phyloP scores from a whole-genome alignment of 2,888 invertebrate species.

The Lepidocyrtinus sp. region DNA sequence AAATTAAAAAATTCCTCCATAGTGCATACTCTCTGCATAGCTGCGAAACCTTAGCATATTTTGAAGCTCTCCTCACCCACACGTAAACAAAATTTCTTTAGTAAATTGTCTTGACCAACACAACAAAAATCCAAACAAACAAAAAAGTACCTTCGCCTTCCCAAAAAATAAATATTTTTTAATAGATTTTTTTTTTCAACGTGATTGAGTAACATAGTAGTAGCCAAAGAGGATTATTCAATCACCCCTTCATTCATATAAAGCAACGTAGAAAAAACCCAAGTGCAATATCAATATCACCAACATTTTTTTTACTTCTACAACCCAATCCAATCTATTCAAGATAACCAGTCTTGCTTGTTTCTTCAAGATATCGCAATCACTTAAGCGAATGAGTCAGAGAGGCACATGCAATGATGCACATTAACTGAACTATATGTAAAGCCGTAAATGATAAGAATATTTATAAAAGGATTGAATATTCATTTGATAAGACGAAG shows the following conservation, averaged over 20 bases:
- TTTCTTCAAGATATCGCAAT: conserved; percentile 15
- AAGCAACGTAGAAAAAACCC: not conserved
- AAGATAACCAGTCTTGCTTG: conserved; percentile 19
- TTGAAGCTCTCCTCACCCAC: not conserved
- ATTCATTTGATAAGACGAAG: too few relatives aligned
- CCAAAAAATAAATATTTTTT: too few relatives aligned
- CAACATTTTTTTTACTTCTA: conserved; percentile 1
- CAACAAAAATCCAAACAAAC: conserved; percentile 26
- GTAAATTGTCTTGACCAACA: conserved; percentile 52
- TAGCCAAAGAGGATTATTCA: conserved; percentile 42
- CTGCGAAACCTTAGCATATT: too few relatives aligned
- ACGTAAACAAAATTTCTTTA: not conserved
- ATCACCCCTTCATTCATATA: conserved; percentile 21
- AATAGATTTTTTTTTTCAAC: not conserved
- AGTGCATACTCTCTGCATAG: not conserved
- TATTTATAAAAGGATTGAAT: too few relatives aligned
- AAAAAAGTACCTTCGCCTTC: conserved; percentile 23
- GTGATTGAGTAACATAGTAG: not conserved
- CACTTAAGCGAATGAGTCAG: not conserved
- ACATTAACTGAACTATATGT: too few relatives aligned
- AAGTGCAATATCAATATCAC: conserved; percentile 20
- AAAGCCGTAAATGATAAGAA: too few relatives aligned
- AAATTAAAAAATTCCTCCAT: not conserved
- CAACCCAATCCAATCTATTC: not conserved
- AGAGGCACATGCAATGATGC: not conserved